A percentile compares a stretch with the other conserved stretches of the same genome.
Evolutionary conservation across 2,113 vertebrate species (phyloP).

Genomic region (Cyprinodon variegatus): DNA sequence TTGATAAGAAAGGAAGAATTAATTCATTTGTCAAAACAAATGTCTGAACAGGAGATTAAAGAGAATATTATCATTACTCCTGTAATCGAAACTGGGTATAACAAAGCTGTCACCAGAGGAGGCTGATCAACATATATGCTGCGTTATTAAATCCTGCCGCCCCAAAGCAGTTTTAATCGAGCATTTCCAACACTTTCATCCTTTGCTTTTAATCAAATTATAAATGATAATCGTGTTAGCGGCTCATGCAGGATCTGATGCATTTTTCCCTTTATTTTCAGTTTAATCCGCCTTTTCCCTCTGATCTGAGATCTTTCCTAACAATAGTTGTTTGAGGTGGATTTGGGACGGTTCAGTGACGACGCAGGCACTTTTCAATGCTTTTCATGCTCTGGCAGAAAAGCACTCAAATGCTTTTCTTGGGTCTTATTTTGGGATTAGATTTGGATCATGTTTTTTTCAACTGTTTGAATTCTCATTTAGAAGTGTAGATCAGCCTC

Average conservation of each 20-base stretch:
- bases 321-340: slow-evolving; percentile 52
- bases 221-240: slow-evolving; percentile 65
- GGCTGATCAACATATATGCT: slow-evolving; percentile 44
- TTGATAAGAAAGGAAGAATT: neutral
- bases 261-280: slow-evolving; percentile 21
- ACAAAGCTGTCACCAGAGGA: slow-evolving; percentile 42
- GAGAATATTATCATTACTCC: neutral
- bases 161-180: slow-evolving; percentile 46
- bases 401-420: no score
- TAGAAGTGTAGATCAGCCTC: slow-evolving; percentile 19
- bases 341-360: slow-evolving; percentile 32
- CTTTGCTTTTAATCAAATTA: slow-evolving; percentile 68
- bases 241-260: slow-evolving; percentile 34
- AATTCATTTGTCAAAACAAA: slow-evolving; percentile 13
- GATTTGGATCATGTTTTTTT: neutral
- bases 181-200: slow-evolving; percentile 54
- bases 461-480: slow-evolving; percentile 21
- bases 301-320: slow-evolving; percentile 69
- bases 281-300: slow-evolving; percentile 62
- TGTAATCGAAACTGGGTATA: slow-evolving; percentile 8
- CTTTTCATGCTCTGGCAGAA: slow-evolving; percentile 28
- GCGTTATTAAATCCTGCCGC: slow-evolving; percentile 52
- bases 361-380: slow-evolving; percentile 8
- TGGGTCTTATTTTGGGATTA: slow-evolving; percentile 6
- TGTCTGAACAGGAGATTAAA: slow-evolving; percentile 2